Evolutionary conservation across 2,797 vertebrate species (phyloP).

Genomic region (Tamandua tetradactyla): DNA sequence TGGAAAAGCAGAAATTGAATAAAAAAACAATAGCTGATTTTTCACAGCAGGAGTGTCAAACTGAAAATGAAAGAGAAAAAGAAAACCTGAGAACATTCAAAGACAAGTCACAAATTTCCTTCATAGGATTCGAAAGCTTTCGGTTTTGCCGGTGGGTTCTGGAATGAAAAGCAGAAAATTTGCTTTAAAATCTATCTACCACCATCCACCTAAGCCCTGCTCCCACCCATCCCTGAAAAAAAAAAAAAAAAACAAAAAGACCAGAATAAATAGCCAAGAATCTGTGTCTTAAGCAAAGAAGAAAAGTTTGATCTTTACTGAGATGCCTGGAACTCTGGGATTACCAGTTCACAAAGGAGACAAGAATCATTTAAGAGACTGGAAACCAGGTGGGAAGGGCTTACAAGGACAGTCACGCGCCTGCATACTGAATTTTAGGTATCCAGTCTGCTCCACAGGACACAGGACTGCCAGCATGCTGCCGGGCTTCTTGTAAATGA

Average conservation of each 20-base stretch:
- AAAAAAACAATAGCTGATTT: background rate
- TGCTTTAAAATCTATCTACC: background rate
- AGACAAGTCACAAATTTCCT: background rate
- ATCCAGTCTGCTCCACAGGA: background rate
- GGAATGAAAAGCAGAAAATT: background rate
- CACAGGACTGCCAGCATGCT: no score
- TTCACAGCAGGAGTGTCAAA: background rate
- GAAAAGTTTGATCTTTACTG: no score
- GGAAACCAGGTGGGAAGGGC: background rate
- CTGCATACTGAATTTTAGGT: background rate
- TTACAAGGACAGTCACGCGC: background rate
- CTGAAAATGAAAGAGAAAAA: background rate
- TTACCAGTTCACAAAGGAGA: background rate
- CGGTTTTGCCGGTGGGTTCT: background rate
- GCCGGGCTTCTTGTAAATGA: background rate
- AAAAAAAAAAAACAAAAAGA: no score
- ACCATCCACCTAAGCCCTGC: no score
- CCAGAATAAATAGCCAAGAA: no score
- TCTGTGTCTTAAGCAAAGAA: no score
- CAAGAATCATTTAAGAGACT: background rate
- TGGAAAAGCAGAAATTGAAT: background rate
- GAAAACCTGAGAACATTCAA: background rate
- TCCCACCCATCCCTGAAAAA: background rate
- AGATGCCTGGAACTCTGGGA: background rate
- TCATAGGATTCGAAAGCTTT: no score